Evolutionary conservation across 2,797 vertebrate species (phyloP).

Genomic region (Phaenicophaeus curvirostris): DNA sequence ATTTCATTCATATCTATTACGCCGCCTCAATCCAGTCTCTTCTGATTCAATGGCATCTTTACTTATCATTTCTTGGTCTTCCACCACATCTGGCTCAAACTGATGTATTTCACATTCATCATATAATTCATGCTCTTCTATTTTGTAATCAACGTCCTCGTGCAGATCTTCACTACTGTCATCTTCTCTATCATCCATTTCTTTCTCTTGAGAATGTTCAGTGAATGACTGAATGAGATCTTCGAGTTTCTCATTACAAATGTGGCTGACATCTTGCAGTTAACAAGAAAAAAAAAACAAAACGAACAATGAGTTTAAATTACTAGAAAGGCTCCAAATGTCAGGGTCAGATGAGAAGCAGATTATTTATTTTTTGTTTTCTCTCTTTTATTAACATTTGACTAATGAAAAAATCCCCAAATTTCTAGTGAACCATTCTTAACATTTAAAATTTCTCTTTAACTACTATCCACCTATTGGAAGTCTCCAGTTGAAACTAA

Average conservation of each 20-base stretch:
- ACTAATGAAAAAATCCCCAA: background rate
- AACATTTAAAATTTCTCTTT: background rate
- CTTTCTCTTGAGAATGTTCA: conserved; percentile 56
- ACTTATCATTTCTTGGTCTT: conserved; percentile 55
- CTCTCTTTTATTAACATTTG: background rate
- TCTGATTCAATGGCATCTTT: conserved; percentile 22
- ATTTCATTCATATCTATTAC: conserved; percentile 81
- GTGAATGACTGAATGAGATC: conserved; percentile 85
- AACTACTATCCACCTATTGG: background rate
- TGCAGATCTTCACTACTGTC: conserved; percentile 1
- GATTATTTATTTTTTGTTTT: background rate
- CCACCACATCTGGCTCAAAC: conserved; percentile 55
- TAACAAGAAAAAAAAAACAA: background rate
- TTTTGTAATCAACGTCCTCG: conserved; percentile 4
- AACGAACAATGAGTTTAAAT: background rate
- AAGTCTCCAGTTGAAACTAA: background rate
- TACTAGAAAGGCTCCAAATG: background rate
- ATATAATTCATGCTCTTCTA: conserved; percentile 42
- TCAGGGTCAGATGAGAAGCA: background rate
- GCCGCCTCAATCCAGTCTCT: conserved; percentile 78
- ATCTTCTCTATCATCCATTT: conserved; percentile 19
- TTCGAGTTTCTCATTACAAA: conserved; percentile 84
- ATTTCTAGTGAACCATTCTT: background rate
- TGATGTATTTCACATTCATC: conserved; percentile 59
- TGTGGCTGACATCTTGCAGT: conserved; percentile 46